A percentile compares a stretch with the other conserved stretches of the same genome.
Evolutionary conservation across 2,888 invertebrate species (phyloP).

Genomic region (Synanthedon tipuliformis): DNA sequence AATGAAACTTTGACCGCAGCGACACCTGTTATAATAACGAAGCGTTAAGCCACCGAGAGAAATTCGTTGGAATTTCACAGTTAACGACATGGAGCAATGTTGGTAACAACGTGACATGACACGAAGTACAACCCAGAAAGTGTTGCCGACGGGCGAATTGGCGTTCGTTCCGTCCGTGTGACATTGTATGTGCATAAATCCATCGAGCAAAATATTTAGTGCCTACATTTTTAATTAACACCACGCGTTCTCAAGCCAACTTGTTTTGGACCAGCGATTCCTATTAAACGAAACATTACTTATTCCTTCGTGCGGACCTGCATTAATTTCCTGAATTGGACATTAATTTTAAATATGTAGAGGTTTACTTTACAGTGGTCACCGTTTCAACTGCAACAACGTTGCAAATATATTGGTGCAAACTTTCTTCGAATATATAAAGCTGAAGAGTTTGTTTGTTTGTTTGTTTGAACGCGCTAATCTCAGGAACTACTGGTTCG

Average conservation of each 20-base stretch:
- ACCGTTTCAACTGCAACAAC: no score
- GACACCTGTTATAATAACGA: not conserved
- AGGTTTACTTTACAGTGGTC: no score
- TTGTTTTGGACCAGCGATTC: not conserved
- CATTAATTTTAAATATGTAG: no score
- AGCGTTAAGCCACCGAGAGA: constrained; percentile 13
- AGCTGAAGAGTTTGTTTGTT: no score
- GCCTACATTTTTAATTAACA: constrained; percentile 2
- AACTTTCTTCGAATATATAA: no score
- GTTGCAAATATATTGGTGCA: no score
- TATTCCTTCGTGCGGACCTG: no score
- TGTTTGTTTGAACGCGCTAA: no score
- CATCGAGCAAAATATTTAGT: constrained; percentile 1
- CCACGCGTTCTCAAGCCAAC: not conserved
- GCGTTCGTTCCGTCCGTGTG: not conserved
- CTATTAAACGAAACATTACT: no score
- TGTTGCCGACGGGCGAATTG: not conserved
- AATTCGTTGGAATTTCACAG: constrained; percentile 15
- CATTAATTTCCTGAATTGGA: no score
- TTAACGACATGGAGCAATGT: constrained; percentile 9
- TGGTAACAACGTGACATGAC: constrained; percentile 24
- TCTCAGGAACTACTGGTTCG: no score
- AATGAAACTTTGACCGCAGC: not conserved
- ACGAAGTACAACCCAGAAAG: constrained; percentile 12
- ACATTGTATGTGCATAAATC: constrained; percentile 3